Base-by-base conservation (phyloP, 2,797 vertebrate species). In the Chaunax sp. region DNA sequence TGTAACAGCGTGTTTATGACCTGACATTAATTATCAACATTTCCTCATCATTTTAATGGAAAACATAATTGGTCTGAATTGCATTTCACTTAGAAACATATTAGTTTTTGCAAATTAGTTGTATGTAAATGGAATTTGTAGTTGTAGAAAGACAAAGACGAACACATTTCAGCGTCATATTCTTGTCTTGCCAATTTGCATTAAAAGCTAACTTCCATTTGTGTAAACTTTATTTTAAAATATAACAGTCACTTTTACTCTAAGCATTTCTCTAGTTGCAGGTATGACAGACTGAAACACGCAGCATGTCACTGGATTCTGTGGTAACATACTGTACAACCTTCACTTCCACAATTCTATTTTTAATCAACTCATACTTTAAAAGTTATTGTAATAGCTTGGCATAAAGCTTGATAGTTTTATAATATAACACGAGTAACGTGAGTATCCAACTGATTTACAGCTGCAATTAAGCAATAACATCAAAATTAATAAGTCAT, bases 361-460 rank as follows among this genome's bases (percentile, higher is more conserved):
- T 28, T 58, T 47, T 33, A 60, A 68, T 61, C 38, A 54, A 44
- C n/a, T 8, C 19, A 20, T 40, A 7, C 58, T 49, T 50, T 44
- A 20, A 22, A 64, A 51, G 26, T 56, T 18, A 20, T 58, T 5
- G 26, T 22, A 55, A 38, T 8, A 37, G 25, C 28, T n/a, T 3
- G 9, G 35, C n/a, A 45, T 60, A 3, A 64, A 26, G 23, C 20
- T 13, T 6, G 22, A 56, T 35, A 28, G 53, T 20, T 16, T 65
- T 5, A 11, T 8, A 22, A 66, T 28, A 52, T 38, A 45, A 7
- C 12, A 15, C 25, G 11, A 16, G 0, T 5, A 14, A 49, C 8
- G 1, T 1, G 30, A 58, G 13, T 45, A 58, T 65, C 51, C 47
- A 46, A 3, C 30, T 55, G 47, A 72, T 58, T 76, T 58, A 9